A percentile compares a stretch with the other conserved stretches of the same genome.
Conservation (phyloP, 1,140 invertebrate genomes). For the Andrena cerasifolii region DNA sequence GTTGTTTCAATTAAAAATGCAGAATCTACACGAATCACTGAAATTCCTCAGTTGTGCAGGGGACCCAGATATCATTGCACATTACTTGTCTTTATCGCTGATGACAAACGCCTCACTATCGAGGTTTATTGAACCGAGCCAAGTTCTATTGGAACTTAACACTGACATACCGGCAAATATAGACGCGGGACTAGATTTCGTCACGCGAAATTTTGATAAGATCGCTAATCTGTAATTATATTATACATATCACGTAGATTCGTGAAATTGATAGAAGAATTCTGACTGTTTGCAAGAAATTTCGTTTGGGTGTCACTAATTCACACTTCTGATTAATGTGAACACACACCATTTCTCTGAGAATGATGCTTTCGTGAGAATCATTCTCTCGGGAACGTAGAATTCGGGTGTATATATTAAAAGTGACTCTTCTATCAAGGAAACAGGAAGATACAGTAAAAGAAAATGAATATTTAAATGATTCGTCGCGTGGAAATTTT, state of each 20-base stretch:
- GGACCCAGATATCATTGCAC: constrained; percentile 54
- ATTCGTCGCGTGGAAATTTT: no score
- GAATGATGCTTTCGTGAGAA: no score
- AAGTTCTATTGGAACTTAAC: not conserved
- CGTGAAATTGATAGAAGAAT: not conserved
- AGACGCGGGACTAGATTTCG: constrained; percentile 11
- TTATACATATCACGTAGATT: not conserved
- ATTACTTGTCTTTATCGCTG: constrained; percentile 47
- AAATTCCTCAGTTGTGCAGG: constrained; percentile 43
- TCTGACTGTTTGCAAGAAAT: not conserved
- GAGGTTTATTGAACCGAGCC: not conserved
- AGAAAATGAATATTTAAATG: no score
- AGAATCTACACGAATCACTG: not conserved
- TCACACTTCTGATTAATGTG: no score
- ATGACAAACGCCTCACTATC: no score
- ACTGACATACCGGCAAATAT: not conserved
- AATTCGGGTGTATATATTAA: no score
- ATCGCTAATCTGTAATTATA: constrained; percentile 10
- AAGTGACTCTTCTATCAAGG: no score
- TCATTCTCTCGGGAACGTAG: no score
- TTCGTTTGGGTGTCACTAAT: no score
- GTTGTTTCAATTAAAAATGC: not conserved
- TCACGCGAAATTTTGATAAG: constrained; percentile 1
- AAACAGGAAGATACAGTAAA: no score
- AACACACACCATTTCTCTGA: no score